Evolutionary conservation across 2,888 invertebrate species (phyloP), one percentile per base, ranked within the genome.

Genomic region (Arrhopalites spinosus): DNA sequence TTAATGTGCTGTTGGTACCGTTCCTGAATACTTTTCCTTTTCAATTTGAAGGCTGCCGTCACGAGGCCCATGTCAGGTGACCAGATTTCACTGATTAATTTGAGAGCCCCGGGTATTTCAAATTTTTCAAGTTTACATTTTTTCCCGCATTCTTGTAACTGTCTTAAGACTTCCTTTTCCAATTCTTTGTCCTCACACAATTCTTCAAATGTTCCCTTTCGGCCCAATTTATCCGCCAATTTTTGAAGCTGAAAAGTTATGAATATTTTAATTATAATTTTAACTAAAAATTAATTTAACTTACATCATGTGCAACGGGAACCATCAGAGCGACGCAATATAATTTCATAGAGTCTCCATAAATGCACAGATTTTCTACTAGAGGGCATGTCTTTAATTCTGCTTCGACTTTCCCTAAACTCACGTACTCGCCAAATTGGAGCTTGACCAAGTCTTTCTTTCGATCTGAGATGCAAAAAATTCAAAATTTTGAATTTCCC

Each of bases 361-460:
- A 96, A 69, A 98, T 93, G 86, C 98, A 99, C 85, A 98, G 93
- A 87, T 98, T 98, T 86, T 99, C 98, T 70, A 99, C 93, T 43
- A 96, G 87, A 11, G 96, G 92, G 84, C 94, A 95, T 11, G 97
- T 96, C 86, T 98, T 96, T 83, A 99, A 87, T 85, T 94, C 94
- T 0, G 97, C 92, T 85, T 99, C 99, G 53, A 98, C 96, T 87
- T 96, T 97, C 79, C 96, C 97, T 68, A 99, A 89, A 0, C 98
- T 98, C 25, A 99, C 95, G 86, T 99, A 99, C 87, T 99, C 99
- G 80, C 99, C 99, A 36, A 95, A 93, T 86, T 98, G 96, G 72
- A 99, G 89, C 86, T 99, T 99, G 53, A 99, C 96, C 82, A 99
- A 89, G 88, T 99, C 99, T 88, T 99, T 99, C 88, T 98, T 99